Percentiles rank a stretch among this genome's conserved stretches.
Conservation (phyloP, 2,888 invertebrate genomes). For the Acrocera orbiculus region DNA sequence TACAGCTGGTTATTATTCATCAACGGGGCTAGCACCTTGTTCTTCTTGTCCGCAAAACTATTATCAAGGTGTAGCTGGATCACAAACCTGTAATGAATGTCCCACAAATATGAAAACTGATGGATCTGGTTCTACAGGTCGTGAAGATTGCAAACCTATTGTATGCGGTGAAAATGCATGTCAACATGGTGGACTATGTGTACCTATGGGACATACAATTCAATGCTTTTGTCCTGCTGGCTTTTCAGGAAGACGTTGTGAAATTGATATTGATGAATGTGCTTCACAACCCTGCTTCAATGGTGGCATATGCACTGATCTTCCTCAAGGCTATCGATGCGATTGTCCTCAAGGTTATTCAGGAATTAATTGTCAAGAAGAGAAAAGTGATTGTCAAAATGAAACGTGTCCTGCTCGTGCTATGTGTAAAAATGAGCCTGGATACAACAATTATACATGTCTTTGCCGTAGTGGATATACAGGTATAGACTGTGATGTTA, state of each 20-base stretch:
- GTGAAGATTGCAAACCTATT: slow-evolving; percentile 74
- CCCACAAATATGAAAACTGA: slow-evolving; percentile 80
- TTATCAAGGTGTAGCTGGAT: slow-evolving; percentile 73
- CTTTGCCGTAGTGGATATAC: slow-evolving; percentile 89
- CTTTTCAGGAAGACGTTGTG: slow-evolving; percentile 82
- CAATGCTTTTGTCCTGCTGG: slow-evolving; percentile 91
- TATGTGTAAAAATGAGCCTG: slow-evolving; percentile 92
- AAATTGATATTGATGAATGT: slow-evolving; percentile 90
- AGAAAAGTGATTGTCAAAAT: slow-evolving; percentile 70
- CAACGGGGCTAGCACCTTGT: slow-evolving; percentile 85
- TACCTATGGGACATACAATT: slow-evolving; percentile 73
- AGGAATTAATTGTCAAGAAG: slow-evolving; percentile 90
- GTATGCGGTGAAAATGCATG: slow-evolving; percentile 77
- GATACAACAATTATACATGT: slow-evolving; percentile 76
- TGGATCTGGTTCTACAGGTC: slow-evolving; percentile 55
- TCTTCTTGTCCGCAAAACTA: slow-evolving; percentile 83
- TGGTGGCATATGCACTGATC: slow-evolving; percentile 77
- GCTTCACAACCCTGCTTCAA: slow-evolving; percentile 88
- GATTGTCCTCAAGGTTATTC: slow-evolving; percentile 73
- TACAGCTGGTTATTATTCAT: slow-evolving; percentile 74
- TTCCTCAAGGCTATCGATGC: slow-evolving; percentile 83
- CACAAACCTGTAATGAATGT: slow-evolving; percentile 76
- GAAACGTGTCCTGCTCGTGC: slow-evolving; percentile 89
- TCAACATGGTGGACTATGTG: slow-evolving; percentile 79
- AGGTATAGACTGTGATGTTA: slow-evolving; percentile 78